Evolutionary conservation across 64 coral and sea anemone species (phyloP).

Genomic region (Astreopora myriophthalma): DNA sequence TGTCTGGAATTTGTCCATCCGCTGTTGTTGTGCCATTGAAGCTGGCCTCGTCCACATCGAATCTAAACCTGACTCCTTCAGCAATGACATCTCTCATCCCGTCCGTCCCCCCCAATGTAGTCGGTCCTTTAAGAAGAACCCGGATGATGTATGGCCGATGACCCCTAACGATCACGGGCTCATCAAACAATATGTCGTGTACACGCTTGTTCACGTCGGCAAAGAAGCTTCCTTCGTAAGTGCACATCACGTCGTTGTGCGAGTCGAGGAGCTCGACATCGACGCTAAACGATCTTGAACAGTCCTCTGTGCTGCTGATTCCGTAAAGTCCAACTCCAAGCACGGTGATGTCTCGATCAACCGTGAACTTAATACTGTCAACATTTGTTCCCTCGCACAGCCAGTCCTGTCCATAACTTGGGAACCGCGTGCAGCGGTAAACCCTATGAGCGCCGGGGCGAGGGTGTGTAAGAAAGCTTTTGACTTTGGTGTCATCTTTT

Average conservation of each 20-base stretch:
- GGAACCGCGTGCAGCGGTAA: slow-evolving; percentile 79
- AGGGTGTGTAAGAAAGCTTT: slow-evolving; percentile 45
- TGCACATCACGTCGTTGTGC: slow-evolving; percentile 82
- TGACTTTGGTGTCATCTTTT: slow-evolving; percentile 76
- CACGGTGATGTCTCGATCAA: slow-evolving; percentile 68
- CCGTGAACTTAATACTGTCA: slow-evolving; percentile 81
- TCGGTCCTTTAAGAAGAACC: slow-evolving; percentile 79
- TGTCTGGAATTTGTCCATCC: slow-evolving; percentile 93
- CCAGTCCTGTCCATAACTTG: slow-evolving; percentile 64
- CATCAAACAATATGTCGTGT: slow-evolving; percentile 86
- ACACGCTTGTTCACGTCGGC: slow-evolving; percentile 38
- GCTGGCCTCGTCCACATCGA: slow-evolving; percentile 91
- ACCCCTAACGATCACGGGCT: slow-evolving; percentile 66
- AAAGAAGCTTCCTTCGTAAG: slow-evolving; percentile 76
- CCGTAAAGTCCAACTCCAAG: slow-evolving; percentile 86
- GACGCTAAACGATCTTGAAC: slow-evolving; percentile 50
- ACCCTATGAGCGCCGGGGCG: slow-evolving; percentile 68
- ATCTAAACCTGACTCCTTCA: slow-evolving; percentile 79
- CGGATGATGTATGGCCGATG: slow-evolving; percentile 79
- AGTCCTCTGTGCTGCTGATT: slow-evolving; percentile 56
- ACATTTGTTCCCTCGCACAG: slow-evolving; percentile 83
- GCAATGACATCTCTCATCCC: slow-evolving; percentile 76
- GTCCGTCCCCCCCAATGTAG: slow-evolving; percentile 73
- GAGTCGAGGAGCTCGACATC: slow-evolving; percentile 88
- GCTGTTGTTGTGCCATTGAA: slow-evolving; percentile 94